phyloP scores from a whole-genome alignment of 2,888 invertebrate species.

The Nymphalis polychloros region DNA sequence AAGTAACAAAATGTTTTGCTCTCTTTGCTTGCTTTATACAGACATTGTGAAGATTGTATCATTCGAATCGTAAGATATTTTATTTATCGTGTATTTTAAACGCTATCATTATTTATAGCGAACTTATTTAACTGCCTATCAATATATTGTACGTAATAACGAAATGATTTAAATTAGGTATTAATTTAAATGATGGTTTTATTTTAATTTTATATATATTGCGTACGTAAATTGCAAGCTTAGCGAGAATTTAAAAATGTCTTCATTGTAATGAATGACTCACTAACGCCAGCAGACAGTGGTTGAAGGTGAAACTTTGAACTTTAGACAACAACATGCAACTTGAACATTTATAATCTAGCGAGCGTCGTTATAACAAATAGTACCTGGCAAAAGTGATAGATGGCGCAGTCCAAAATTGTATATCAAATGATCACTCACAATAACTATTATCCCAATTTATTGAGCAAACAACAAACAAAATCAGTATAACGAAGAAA shows the following conservation, averaged over 20 bases:
- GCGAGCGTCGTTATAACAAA: not conserved
- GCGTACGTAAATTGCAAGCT: too few species aligned
- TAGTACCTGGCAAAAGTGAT: not conserved
- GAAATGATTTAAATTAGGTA: too few species aligned
- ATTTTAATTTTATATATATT: too few species aligned
- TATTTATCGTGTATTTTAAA: constrained; percentile 6
- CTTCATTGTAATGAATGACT: not conserved
- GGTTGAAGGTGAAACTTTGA: not conserved
- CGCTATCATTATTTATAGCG: not conserved
- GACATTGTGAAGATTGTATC: not conserved
- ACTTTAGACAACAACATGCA: not conserved
- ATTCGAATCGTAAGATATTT: constrained; percentile 8
- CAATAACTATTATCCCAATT: too few species aligned
- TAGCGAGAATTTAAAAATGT: not conserved
- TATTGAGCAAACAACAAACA: too few species aligned
- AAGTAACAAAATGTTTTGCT: constrained; percentile 16
- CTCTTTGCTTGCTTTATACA: not conserved
- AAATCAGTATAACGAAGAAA: too few species aligned
- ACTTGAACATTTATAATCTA: not conserved
- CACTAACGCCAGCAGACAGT: constrained; percentile 9
- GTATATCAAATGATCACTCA: not conserved
- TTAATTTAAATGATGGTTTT: too few species aligned
- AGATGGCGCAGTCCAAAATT: constrained; percentile 1
- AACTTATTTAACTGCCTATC: too few species aligned
- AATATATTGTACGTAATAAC: too few species aligned